These are phyloP conservation scores for Podarcis muralis DNA, from an alignment of 2,113 vertebrate genomes.

Conservation along the genomic window DNA sequence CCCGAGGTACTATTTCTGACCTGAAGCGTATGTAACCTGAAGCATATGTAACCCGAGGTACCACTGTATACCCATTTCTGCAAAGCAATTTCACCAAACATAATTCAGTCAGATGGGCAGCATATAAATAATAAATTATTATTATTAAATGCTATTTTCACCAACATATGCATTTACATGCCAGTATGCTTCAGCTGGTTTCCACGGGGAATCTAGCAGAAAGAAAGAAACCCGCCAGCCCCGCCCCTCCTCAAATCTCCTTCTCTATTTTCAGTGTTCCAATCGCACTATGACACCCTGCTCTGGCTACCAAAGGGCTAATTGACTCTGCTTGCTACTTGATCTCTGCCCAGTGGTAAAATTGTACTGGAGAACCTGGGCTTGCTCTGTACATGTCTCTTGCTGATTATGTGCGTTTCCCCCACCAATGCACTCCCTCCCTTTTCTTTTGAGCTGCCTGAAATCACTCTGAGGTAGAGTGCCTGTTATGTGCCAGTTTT, in stretches of 20 bases:
- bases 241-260: not conserved
- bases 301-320: conserved; percentile 2
- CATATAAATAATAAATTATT: no score
- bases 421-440: not conserved
- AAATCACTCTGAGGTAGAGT: conserved; percentile 20
- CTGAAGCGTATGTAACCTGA: no score
- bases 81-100: no score
- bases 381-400: not conserved
- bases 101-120: no score
- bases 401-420: not conserved
- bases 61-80: no score
- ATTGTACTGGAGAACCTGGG: not conserved
- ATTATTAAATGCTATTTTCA: no score
- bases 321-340: conserved; percentile 7
- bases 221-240: conserved; percentile 6
- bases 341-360: not conserved
- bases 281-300: not conserved
- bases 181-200: conserved; percentile 47
- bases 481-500: conserved; percentile 22
- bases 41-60: no score
- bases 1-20: no score
- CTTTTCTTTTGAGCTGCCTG: not conserved
- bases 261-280: conserved; percentile 46
- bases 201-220: conserved; percentile 25
- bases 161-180: not conserved